phyloP scores from a whole-genome alignment of 1,140 invertebrate genomes.

The Ceratina calcarata region DNA sequence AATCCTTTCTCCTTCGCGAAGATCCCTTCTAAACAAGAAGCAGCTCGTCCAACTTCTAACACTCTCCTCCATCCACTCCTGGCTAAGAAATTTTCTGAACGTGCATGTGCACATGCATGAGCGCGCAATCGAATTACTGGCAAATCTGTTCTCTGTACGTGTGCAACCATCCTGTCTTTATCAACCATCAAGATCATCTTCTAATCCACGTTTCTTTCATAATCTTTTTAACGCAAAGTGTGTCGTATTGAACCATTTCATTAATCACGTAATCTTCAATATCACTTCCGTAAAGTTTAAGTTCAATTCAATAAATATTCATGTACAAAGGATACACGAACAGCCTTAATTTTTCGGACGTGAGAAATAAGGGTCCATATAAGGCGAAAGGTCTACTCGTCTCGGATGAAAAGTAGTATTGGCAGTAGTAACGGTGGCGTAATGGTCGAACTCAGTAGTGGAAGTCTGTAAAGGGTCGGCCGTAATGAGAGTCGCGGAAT shows the following conservation, averaged over 20 bases:
- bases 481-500: background rate
- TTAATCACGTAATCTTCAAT: no score
- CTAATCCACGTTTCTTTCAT: no score
- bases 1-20: constrained; percentile 5
- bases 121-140: background rate
- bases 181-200: no score
- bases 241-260: no score
- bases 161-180: background rate
- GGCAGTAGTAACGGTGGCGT: background rate
- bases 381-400: no score
- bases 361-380: no score
- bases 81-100: background rate
- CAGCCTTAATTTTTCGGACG: no score
- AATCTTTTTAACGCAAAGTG: no score
- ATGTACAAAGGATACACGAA: background rate
- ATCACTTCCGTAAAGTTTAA: no score
- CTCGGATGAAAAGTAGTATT: background rate
- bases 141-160: background rate
- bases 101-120: constrained; percentile 4
- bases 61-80: background rate
- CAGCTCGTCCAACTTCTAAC: background rate
- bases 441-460: background rate
- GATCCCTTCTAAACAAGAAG: background rate
- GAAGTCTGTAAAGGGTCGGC: background rate
- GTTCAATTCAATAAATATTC: no score